Evolutionary conservation across 2,113 vertebrate species (phyloP), one percentile per base, ranked within the genome.

Genomic region (Pachyramphus minor): DNA sequence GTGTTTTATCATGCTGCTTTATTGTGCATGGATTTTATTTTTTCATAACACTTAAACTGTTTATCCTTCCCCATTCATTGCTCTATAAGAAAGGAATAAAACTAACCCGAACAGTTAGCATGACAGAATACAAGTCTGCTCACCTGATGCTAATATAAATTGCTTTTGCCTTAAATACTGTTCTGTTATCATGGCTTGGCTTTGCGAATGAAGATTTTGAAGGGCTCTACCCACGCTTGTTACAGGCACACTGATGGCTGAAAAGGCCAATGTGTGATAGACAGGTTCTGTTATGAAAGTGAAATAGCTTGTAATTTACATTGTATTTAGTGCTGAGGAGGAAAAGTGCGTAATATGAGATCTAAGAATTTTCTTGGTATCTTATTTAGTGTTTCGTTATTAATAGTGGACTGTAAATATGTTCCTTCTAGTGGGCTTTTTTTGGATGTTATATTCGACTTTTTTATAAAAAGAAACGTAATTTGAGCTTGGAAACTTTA

Each of bases 271-370:
- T n/a, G n/a, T n/a, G n/a, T n/a, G n/a, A n/a, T n/a, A n/a, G n/a
- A n/a, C n/a, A n/a, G n/a, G 12, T 49, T 59, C 20, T 83, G 6
- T 44, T 90, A 16, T 6, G 9, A 15, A 85, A 28, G 22, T 49
- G 37, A 31, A 64, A 12, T 64, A 76, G 20, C 14, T 90, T 80
- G 8, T 64, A 47, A 31, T 67, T 80, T 77, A 33, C 21, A 5
- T 44, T 24, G 8, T 35, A 21, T n/a, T 67, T 84, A 16, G 30
- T 75, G 6, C 74, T 88, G 55, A 31, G 35, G 25, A 77, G 53
- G 52, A 84, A 66, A 49, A 8, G 5, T 35, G 12, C 12, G 5
- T 68, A 23, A 47, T 71, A 27, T 0, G 0, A 44, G 10, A 28
- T 71, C 59, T 78, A 12, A 59, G 19, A 11, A 56, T 16, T 81